Evolutionary conservation across 2,113 vertebrate species (phyloP).

Genomic region (Limanda limanda): DNA sequence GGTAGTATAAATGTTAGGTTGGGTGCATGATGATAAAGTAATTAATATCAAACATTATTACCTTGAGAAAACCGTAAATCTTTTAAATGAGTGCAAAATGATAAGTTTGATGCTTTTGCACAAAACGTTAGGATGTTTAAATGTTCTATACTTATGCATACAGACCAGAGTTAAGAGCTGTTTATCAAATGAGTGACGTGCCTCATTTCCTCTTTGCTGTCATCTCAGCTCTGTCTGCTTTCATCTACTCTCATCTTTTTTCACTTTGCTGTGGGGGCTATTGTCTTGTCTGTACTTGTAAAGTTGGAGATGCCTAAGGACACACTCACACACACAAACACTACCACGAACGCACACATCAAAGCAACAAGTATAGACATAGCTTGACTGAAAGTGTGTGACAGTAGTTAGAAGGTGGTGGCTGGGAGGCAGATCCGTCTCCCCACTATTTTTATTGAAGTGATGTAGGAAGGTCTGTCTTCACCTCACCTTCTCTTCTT

Average conservation of each 20-base stretch:
- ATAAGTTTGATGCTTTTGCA: no score
- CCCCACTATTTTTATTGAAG: conserved; percentile 5
- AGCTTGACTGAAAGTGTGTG: conserved; percentile 46
- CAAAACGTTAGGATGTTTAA: no score
- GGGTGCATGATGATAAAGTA: no score
- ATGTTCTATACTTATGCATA: no score
- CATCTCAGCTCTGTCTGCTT: conserved; percentile 16
- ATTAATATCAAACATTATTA: no score
- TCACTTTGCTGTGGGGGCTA: conserved; percentile 35
- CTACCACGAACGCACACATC: conserved; percentile 31
- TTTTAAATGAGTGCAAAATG: no score
- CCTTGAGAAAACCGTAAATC: no score
- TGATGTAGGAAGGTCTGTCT: neutral
- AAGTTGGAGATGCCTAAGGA: conserved; percentile 11
- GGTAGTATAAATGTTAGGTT: no score
- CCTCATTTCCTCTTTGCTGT: neutral
- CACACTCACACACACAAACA: conserved; percentile 5
- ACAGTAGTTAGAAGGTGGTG: conserved; percentile 41
- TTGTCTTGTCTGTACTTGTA: conserved; percentile 52
- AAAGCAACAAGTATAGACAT: conserved; percentile 40
- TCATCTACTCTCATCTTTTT: neutral
- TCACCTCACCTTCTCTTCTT: neutral
- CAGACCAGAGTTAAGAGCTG: neutral
- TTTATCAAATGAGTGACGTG: neutral
- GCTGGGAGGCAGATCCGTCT: conserved; percentile 35